Evolutionary conservation across 2,113 vertebrate species (phyloP).

Genomic region (Alouatta palliata): DNA sequence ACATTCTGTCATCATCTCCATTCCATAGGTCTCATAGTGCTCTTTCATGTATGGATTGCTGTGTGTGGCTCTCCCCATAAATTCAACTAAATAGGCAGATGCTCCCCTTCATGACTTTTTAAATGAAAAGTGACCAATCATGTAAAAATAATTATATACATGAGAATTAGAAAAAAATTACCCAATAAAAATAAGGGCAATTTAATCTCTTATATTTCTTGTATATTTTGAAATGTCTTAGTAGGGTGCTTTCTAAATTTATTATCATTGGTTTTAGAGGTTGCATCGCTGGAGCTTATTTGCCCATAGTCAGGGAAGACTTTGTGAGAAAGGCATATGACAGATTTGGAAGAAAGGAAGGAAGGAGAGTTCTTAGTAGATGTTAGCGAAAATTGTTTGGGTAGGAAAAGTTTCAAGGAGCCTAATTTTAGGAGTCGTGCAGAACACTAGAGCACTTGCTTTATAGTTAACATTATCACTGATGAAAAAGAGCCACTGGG

Average conservation of each 20-base stretch:
- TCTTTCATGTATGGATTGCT: fast-evolving
- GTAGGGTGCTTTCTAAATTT: neutral
- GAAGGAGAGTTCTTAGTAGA: neutral
- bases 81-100: neutral
- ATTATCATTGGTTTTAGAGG: neutral
- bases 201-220: neutral
- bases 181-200: neutral
- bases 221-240: neutral
- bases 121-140: neutral
- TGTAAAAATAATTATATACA: neutral
- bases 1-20: neutral
- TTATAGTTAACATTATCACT: neutral
- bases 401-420: neutral
- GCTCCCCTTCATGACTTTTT: neutral
- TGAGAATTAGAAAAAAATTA: neutral
- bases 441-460: neutral
- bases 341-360: neutral
- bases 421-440: neutral
- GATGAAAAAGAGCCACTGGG: neutral
- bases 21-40: neutral
- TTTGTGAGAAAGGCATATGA: neutral
- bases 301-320: neutral
- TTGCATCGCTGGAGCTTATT: neutral
- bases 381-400: neutral
- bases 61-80: neutral